phyloP scores from a whole-genome alignment of 2,797 vertebrate genomes.

The Rhinella marina region DNA sequence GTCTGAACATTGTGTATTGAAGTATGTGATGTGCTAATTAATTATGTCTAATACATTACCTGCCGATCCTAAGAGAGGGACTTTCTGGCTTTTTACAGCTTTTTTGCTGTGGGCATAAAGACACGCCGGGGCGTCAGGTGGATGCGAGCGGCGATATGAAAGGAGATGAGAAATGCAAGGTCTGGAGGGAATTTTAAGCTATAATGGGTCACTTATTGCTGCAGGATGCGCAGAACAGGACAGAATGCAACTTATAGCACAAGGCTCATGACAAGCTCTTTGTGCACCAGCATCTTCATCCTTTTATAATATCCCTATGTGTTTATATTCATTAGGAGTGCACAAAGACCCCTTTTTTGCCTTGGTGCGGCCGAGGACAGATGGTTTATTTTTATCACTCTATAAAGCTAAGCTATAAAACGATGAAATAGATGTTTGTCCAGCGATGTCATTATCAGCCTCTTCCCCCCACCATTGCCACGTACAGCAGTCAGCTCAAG shows the following conservation, averaged over 20 bases:
- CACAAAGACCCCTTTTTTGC: conserved; percentile 45
- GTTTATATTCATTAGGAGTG: conserved; percentile 29
- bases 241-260: conserved; percentile 10
- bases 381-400: conserved; percentile 62
- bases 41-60: conserved; percentile 61
- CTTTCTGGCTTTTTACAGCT: conserved; percentile 43
- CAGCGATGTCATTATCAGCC: conserved; percentile 50
- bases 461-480: neutral
- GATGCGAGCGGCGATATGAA: conserved; percentile 33
- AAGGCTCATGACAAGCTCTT: neutral
- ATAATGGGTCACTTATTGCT: conserved; percentile 39
- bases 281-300: neutral
- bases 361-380: conserved; percentile 45
- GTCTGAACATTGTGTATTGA: conserved; percentile 60
- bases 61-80: conserved; percentile 52
- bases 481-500: neutral
- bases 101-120: conserved; percentile 56
- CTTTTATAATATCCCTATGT: conserved; percentile 20
- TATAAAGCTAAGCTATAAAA: conserved; percentile 60
- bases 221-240: neutral
- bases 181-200: conserved; percentile 15
- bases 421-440: conserved; percentile 59
- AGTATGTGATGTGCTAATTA: conserved; percentile 60
- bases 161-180: conserved; percentile 33
- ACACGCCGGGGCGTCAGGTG: conserved; percentile 41